Evolutionary conservation across 2,888 invertebrate species (phyloP), one percentile per base, ranked within the genome.

Genomic region (Dione juno): DNA sequence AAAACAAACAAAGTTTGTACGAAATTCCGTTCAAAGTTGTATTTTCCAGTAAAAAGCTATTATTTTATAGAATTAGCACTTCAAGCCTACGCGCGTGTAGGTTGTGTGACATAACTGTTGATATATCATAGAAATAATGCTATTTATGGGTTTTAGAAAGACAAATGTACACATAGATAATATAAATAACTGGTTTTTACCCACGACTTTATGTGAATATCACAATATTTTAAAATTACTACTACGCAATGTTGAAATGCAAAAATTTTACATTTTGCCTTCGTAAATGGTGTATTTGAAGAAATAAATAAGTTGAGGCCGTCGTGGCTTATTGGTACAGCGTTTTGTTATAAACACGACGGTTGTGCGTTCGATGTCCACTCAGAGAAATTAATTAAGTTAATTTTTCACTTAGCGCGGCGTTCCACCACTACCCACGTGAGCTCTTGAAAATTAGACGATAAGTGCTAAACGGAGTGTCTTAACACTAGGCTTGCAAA

Each of bases 51-150:
- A 66, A 65, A 66, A 40, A 21, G 45, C 50, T 65, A 65, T 71
- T 52, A 69, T 74, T 73, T 67, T 67, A 73, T 71, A 66, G 65
- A 67, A 73, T 69, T 73, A 74, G 68, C 74, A 73, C 74, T 45
- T 21, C 41, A 37, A 53, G 16, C 69, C 72, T 43, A 74, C 71
- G 67, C 61, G 37, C 66, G 68, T 57, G 52, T 68, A 50, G 48
- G 21, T 53, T 65, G 69, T 67, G 74, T 69, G 67, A 50, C 48
- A 19, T 50, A 48, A 50, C 37, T 64, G 64, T 48, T 35, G 64
- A 64, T 50, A 48, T 64, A 64, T 61, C 61, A 35, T 28, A 35
- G 61, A 45, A 61, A 61, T 61, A 61, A 35, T 61, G 28, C 61
- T 70, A 63, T 70, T 70, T 66, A 70, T 54, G 53, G 61, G 48